A percentile compares a stretch with the other conserved stretches of the same genome.
Evolutionary conservation across 2,797 vertebrate species (phyloP).

Genomic region (Eleutherodactylus coqui): DNA sequence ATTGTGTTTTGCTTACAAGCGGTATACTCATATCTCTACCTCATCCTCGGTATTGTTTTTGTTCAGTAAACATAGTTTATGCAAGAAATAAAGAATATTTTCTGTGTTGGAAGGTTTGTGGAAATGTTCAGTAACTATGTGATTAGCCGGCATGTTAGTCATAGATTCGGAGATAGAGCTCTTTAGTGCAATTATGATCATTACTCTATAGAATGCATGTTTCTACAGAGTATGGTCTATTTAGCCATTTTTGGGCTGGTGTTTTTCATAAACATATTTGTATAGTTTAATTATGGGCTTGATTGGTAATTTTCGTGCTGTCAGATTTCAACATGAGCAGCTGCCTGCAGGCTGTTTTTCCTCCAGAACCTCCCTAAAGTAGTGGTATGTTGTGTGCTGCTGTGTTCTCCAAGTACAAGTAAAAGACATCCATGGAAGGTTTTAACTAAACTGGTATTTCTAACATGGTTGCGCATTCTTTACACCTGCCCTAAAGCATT

Average conservation of each 20-base stretch:
- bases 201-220: conserved; percentile 22
- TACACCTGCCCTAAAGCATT: too few relatives aligned
- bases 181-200: conserved; percentile 32
- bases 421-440: neutral
- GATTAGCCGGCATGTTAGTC: conserved; percentile 20
- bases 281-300: conserved; percentile 17
- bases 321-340: neutral
- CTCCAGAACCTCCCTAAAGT: neutral
- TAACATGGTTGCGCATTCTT: too few relatives aligned
- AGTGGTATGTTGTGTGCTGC: neutral
- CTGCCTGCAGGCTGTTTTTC: neutral
- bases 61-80: conserved; percentile 3
- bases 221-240: conserved; percentile 4
- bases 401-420: neutral
- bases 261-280: conserved; percentile 17
- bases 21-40: conserved; percentile 8
- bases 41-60: conserved; percentile 18
- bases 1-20: conserved; percentile 15
- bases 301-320: neutral
- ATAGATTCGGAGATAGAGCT: conserved; percentile 8
- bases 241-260: neutral
- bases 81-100: neutral
- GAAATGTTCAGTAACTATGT: neutral
- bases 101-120: neutral
- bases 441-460: too few relatives aligned